These are phyloP conservation scores for Prosopocoilus inquinatus DNA, from an alignment of 2,888 invertebrate species.

Conservation along the genomic window DNA sequence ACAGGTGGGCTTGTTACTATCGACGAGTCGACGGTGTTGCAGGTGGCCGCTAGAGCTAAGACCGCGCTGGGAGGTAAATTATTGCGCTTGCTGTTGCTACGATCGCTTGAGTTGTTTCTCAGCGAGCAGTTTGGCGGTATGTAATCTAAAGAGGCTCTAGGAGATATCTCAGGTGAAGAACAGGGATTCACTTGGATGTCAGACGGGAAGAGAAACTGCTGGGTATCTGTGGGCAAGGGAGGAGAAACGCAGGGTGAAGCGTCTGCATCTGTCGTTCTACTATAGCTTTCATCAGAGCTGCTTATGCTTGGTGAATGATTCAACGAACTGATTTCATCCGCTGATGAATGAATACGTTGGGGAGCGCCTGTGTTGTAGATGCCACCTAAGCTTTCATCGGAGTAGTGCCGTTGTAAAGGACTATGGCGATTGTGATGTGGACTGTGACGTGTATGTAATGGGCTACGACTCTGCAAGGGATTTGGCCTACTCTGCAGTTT, in stretches of 20 bases:
- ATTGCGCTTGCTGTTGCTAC: slow-evolving; percentile 38
- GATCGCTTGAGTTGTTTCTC: slow-evolving; percentile 41
- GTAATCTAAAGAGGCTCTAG: slow-evolving; percentile 53
- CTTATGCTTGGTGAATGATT: slow-evolving; percentile 80
- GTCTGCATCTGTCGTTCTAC: slow-evolving; percentile 74
- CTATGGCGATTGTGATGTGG: slow-evolving; percentile 46
- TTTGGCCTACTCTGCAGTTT: slow-evolving; percentile 44
- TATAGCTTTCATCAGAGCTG: slow-evolving; percentile 83
- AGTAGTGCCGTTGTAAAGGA: slow-evolving; percentile 63
- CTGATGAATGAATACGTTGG: slow-evolving; percentile 72
- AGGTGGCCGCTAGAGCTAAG: slow-evolving; percentile 51
- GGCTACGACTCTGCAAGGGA: slow-evolving; percentile 39
- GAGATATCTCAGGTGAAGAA: slow-evolving; percentile 50
- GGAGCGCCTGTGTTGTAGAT: slow-evolving; percentile 45
- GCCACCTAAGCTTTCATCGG: slow-evolving; percentile 63
- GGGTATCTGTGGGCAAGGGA: slow-evolving; percentile 49
- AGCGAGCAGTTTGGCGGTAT: slow-evolving; percentile 54
- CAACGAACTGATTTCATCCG: slow-evolving; percentile 78
- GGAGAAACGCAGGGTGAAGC: slow-evolving; percentile 57
- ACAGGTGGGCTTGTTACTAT: slow-evolving; percentile 56
- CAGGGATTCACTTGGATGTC: slow-evolving; percentile 59
- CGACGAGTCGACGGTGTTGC: slow-evolving; percentile 52
- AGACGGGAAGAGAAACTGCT: slow-evolving; percentile 63
- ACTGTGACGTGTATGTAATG: slow-evolving; percentile 40
- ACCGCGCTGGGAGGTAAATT: slow-evolving; percentile 59